Evolutionary conservation across 1,140 invertebrate species (phyloP).

Genomic region (Lasioglossum baleicum): DNA sequence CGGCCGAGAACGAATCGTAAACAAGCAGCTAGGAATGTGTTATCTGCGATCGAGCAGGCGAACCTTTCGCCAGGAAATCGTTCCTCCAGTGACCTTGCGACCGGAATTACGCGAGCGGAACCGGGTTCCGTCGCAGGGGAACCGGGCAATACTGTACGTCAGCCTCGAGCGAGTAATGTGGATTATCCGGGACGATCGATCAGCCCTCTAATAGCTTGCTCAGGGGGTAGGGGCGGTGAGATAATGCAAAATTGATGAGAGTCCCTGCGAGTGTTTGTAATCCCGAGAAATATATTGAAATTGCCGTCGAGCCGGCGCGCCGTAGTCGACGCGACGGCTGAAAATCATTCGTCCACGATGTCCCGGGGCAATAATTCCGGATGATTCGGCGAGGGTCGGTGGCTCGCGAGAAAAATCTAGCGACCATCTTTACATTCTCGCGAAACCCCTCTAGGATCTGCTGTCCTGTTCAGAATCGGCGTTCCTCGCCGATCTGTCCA

Average conservation of each 20-base stretch:
- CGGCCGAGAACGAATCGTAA: too few species aligned
- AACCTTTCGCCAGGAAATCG: background rate
- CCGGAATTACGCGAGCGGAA: conserved; percentile 42
- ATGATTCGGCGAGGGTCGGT: conserved; percentile 40
- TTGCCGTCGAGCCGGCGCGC: conserved; percentile 45
- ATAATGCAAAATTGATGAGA: conserved; percentile 68
- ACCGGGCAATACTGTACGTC: conserved; percentile 49
- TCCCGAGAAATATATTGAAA: conserved; percentile 68
- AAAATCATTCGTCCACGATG: conserved; percentile 57
- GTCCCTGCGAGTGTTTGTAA: conserved; percentile 64
- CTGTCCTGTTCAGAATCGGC: background rate
- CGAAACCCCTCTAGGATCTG: conserved; percentile 30
- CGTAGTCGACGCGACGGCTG: conserved; percentile 19
- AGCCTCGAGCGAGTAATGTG: conserved; percentile 59
- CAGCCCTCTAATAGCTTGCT: conserved; percentile 65
- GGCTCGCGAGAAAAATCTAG: background rate
- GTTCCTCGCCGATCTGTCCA: conserved; percentile 9
- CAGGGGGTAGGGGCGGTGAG: conserved; percentile 54
- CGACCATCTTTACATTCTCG: background rate
- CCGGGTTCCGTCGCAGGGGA: conserved; percentile 22
- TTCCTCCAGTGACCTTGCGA: conserved; percentile 24
- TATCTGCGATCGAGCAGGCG: too few species aligned
- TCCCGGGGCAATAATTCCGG: conserved; percentile 55
- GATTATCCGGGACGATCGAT: conserved; percentile 63
- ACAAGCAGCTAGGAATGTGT: too few species aligned